Evolutionary conservation across 35 echinoderm and acorn worm genomes (phyloP).

Genomic region (Anneissia japonica): DNA sequence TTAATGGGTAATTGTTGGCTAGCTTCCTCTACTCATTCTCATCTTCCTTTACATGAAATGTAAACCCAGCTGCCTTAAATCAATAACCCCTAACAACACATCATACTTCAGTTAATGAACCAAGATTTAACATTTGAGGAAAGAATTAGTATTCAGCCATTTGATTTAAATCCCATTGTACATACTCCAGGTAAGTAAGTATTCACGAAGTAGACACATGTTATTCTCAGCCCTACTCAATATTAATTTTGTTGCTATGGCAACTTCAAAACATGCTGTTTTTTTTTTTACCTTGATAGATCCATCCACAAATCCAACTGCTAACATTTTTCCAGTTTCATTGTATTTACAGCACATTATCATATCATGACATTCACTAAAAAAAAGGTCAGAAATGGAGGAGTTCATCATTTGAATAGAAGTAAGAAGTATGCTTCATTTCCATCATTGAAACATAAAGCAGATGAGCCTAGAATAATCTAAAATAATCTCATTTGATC

Average conservation of each 20-base stretch:
- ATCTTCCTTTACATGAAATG: too few species aligned
- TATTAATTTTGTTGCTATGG: background rate
- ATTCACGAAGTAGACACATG: background rate
- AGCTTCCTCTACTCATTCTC: too few species aligned
- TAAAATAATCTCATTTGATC: background rate
- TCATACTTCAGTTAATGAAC: too few species aligned
- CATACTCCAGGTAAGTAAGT: background rate
- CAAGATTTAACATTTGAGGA: background rate
- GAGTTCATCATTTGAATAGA: background rate
- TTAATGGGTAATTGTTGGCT: too few species aligned
- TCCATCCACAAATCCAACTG: slow-evolving; percentile 77
- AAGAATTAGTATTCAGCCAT: background rate
- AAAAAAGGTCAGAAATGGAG: background rate
- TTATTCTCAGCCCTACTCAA: background rate
- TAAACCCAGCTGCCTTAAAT: too few species aligned
- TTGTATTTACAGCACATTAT: slow-evolving; percentile 94
- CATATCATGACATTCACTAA: slow-evolving; percentile 63
- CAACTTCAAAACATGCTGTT: background rate
- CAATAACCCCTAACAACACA: too few species aligned
- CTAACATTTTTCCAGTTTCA: slow-evolving; percentile 73
- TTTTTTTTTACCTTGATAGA: slow-evolving; percentile 61
- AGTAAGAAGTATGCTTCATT: background rate
- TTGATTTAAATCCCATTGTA: background rate
- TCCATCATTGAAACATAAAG: background rate
- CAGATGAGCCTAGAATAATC: too few species aligned